Evolutionary conservation across 2,113 vertebrate species (phyloP), one percentile per base, ranked within the genome.

Genomic region (Rattus rattus): DNA sequence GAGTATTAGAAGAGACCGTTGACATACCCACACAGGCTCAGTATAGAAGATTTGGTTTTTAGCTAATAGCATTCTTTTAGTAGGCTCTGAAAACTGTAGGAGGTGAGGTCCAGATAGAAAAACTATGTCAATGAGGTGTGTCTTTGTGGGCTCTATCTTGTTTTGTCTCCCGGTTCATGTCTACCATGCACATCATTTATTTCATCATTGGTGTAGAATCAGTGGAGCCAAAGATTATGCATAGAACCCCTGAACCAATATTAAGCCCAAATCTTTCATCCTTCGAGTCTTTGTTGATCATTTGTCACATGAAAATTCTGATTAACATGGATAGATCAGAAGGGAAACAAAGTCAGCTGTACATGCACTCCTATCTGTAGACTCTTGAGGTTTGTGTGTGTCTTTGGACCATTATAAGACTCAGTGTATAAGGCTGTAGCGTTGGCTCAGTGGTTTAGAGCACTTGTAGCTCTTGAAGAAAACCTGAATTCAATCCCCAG

Each of bases 331-430:
- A 88, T 47, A 16, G 8, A 79, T 80, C 94, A 89, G 36, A 93
- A 92, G 20, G 67, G 86, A 87, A 92, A 86, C 36, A 90, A 67
- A 49, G 26, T 63, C 47, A 43, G 39, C 26, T 49, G 16, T 59
- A 75, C 67, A 93, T 59, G 86, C 11, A 92, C n/a, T 88, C 54
- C 70, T 84, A 61, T 56, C 30, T 16, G 59, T 3, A 90, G 49
- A 81, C 47, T 90, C 52, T 70, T 87, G 47, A 47, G 5, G 24
- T 33, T 30, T 69, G 28, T 49, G 19, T 67, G 2, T 79, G 22
- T 90, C n/a, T 79, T 88, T 69, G 47, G 59, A 95, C 13, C 26
- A 90, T 1, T 92, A 87, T 81, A 80, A 87, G 93, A 91, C 13
- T 61, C 80, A 84, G 43, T 30, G n/a, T 63, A 43, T 13, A 63